Evolutionary conservation across 1,140 invertebrate species (phyloP).

Genomic region (Caenorhabditis briggsae): DNA sequence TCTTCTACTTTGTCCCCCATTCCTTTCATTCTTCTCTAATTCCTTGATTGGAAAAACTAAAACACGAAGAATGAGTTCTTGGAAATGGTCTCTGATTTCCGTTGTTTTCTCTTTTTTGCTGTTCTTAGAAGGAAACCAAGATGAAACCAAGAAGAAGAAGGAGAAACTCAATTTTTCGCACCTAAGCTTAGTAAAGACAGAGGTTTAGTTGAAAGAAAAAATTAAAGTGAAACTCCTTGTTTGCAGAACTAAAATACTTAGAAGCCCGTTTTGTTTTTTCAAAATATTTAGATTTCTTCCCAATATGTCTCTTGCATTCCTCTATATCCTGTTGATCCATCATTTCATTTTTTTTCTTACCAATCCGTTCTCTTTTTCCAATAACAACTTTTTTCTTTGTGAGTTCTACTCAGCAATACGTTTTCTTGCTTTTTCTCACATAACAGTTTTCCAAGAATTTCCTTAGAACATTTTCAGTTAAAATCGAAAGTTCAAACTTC

Average conservation of each 20-base stretch:
- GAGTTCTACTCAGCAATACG: background rate
- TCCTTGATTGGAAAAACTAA: slow-evolving; percentile 32
- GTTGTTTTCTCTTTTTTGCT: background rate
- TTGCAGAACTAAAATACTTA: background rate
- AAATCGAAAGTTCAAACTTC: slow-evolving; percentile 38
- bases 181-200: slow-evolving; percentile 8
- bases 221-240: background rate
- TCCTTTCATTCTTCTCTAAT: background rate
- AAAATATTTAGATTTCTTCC: background rate
- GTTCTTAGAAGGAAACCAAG: slow-evolving; percentile 15
- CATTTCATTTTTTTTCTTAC: background rate
- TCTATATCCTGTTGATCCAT: slow-evolving; percentile 24
- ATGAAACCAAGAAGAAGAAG: background rate
- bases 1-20: background rate
- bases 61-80: slow-evolving; percentile 38
- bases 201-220: background rate
- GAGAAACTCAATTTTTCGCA: slow-evolving; percentile 14
- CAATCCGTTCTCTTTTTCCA: background rate
- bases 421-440: background rate
- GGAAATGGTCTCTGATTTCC: slow-evolving; percentile 53
- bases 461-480: no score
- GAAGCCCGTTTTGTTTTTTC: background rate
- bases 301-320: background rate
- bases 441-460: no score
- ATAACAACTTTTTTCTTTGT: slow-evolving; percentile 1